phyloP scores from a whole-genome alignment of 2,888 invertebrate genomes.

The Drosophila buzzatii region DNA sequence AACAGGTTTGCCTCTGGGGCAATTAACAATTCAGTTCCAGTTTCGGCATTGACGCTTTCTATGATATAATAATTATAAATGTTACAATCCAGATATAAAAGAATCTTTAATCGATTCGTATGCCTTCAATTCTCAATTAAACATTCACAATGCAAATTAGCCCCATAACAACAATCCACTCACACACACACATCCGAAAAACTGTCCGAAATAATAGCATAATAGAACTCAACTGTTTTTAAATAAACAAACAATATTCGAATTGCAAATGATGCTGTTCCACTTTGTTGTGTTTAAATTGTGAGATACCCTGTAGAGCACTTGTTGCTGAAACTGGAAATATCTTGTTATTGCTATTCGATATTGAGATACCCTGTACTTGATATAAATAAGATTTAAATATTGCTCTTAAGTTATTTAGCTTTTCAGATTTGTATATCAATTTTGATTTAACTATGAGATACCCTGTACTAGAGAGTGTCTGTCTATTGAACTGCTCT shows the following conservation, averaged over 20 bases:
- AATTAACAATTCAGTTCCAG: constrained; percentile 33
- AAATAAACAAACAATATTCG: background rate
- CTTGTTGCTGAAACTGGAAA: too few relatives aligned
- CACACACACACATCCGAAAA: background rate
- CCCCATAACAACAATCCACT: too few relatives aligned
- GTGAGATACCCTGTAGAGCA: background rate
- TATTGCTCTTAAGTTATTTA: too few relatives aligned
- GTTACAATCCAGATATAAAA: constrained; percentile 1
- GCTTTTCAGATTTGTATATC: too few relatives aligned
- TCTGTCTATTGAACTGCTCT: background rate
- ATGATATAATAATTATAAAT: constrained; percentile 31
- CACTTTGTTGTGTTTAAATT: background rate
- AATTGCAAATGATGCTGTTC: background rate
- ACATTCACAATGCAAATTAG: constrained; percentile 2
- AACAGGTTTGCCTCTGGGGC: constrained; percentile 39
- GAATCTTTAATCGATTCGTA: constrained; percentile 3
- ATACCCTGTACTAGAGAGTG: background rate
- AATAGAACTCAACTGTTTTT: background rate
- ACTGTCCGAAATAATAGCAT: background rate
- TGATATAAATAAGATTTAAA: background rate
- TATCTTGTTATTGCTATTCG: background rate
- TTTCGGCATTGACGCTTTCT: constrained; percentile 38
- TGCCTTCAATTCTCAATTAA: background rate
- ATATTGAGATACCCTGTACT: background rate
- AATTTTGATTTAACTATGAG: background rate